Evolutionary conservation across 2,888 invertebrate genomes (phyloP).

Genomic region (Leptothorax acervorum): DNA sequence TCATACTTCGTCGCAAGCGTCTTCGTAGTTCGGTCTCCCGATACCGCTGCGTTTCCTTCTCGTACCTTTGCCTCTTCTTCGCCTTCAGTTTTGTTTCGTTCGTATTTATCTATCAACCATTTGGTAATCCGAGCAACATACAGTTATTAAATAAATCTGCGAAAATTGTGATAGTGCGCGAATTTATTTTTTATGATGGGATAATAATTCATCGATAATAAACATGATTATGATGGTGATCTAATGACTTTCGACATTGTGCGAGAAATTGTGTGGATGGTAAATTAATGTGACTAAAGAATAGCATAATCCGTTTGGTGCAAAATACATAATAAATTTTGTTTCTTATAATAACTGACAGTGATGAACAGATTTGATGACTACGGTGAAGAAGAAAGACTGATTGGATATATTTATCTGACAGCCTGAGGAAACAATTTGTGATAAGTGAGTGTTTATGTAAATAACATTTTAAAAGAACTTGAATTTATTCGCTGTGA

Average conservation of each 20-base stretch:
- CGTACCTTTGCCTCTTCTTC: conserved; percentile 26
- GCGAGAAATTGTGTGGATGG: background rate
- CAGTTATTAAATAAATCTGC: conserved; percentile 18
- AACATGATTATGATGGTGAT: background rate
- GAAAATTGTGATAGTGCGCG: conserved; percentile 36
- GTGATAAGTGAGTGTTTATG: conserved; percentile 7
- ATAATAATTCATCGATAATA: conserved; percentile 5
- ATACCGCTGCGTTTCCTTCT: conserved; percentile 19
- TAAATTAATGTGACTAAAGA: conserved; percentile 9
- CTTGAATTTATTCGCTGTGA: background rate
- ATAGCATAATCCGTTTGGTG: background rate
- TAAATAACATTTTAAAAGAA: background rate
- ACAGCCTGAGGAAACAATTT: background rate
- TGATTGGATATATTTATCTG: background rate
- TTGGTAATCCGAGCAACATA: background rate
- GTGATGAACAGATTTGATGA: conserved; percentile 24
- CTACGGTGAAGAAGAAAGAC: conserved; percentile 28
- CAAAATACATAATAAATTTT: background rate
- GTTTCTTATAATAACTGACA: background rate
- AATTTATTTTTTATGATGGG: background rate
- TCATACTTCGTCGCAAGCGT: conserved; percentile 59
- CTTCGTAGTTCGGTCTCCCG: conserved; percentile 28
- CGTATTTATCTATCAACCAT: background rate
- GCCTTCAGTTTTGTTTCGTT: background rate
- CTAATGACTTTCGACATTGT: background rate